Conservation (phyloP, 1,140 invertebrate genomes). For the Leptoteleia sp. region DNA sequence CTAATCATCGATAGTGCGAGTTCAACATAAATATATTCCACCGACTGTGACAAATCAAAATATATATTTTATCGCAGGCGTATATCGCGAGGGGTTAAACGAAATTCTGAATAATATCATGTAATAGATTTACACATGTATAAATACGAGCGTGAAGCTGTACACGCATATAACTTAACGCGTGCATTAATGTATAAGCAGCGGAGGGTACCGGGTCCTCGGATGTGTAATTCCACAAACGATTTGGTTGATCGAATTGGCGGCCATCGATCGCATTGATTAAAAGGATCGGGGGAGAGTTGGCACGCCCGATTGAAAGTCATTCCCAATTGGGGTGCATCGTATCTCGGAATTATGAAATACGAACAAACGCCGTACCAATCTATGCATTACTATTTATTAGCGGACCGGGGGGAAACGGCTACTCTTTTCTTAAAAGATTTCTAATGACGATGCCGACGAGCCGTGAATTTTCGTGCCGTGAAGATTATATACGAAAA, state of each 20-base stretch:
- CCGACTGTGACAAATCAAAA: too few relatives aligned
- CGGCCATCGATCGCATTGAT: conserved; percentile 73
- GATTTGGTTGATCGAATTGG: conserved; percentile 75
- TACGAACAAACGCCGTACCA: conserved; percentile 30
- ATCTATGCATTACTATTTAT: conserved; percentile 31
- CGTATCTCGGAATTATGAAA: conserved; percentile 50
- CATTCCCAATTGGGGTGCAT: conserved; percentile 63
- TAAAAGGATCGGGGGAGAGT: conserved; percentile 69
- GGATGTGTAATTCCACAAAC: conserved; percentile 70
- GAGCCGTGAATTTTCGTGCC: not conserved
- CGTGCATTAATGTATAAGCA: conserved; percentile 47
- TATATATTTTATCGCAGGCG: too few relatives aligned
- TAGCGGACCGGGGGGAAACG: conserved; percentile 14
- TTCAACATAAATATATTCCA: too few relatives aligned
- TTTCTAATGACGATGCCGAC: conserved; percentile 15
- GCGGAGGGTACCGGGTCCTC: conserved; percentile 31
- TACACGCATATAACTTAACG: conserved; percentile 43
- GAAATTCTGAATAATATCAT: conserved; percentile 64
- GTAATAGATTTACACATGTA: conserved; percentile 69
- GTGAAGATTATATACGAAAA: conserved; percentile 1
- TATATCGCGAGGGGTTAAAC: too few relatives aligned
- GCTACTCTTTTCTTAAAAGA: conserved; percentile 13
- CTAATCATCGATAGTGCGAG: too few relatives aligned
- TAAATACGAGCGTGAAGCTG: conserved; percentile 46
- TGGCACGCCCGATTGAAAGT: conserved; percentile 66